Evolutionary conservation across 2,113 vertebrate genomes (phyloP), one percentile per base, ranked within the genome.

Genomic region (Rhineura floridana): DNA sequence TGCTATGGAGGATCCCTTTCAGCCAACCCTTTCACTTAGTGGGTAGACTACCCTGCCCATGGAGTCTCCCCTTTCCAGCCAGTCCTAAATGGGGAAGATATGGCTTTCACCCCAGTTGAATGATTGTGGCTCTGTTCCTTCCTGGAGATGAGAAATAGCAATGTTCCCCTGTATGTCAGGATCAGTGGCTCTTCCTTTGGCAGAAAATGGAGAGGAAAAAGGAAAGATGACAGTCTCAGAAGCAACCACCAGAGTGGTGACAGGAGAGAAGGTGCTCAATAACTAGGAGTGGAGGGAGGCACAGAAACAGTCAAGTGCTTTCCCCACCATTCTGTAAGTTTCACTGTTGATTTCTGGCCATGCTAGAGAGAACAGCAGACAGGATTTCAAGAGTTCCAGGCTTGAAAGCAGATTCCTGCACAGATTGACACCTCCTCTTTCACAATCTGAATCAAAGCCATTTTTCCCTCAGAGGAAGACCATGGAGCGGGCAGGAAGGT

Each of bases 1-100:
- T n/a, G n/a, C n/a, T n/a, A n/a, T n/a, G n/a, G n/a, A n/a, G n/a
- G n/a, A n/a, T n/a, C n/a, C n/a, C n/a, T n/a, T n/a, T n/a, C n/a
- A n/a, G n/a, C n/a, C n/a, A n/a, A n/a, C n/a, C n/a, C n/a, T n/a
- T 25, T 5, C 23, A 6, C 63, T 1, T 23, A 23, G 63, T 0
- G 25, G 81, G 7, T 48, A 83, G 81, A 67, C 62, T 67, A 28
- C 2, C 81, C 62, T n/a, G 23, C n/a, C 39, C n/a, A n/a, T n/a
- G n/a, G n/a, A n/a, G n/a, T n/a, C n/a, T n/a, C n/a, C n/a, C n/a
- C n/a, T n/a, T n/a, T n/a, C n/a, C n/a, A n/a, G n/a, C n/a, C n/a
- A n/a, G n/a, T n/a, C n/a, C n/a, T n/a, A n/a, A n/a, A n/a, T n/a
- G 19, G 15, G 15, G 10, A 28, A 72, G 36, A 73, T 73, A 17